Evolutionary conservation across 2,797 vertebrate species (phyloP), one percentile per base, ranked within the genome.

Genomic region (Urophycis tenuis): DNA sequence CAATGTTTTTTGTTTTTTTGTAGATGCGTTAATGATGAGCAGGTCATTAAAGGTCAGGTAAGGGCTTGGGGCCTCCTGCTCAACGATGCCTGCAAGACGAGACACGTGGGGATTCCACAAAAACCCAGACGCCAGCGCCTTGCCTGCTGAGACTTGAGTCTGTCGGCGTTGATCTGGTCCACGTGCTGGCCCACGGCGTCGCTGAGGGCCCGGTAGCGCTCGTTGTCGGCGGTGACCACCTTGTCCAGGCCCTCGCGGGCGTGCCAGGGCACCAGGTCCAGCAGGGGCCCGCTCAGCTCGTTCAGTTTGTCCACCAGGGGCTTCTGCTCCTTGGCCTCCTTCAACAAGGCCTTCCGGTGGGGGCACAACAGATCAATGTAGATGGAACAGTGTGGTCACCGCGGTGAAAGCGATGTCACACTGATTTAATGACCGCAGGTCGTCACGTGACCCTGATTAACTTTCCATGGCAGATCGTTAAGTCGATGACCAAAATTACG

Each of bases 231-330:
- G 0, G 93, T 94, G 80, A 99, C 93, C 88, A 96, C 91, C 83
- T 94, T 96, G 90, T 98, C 96, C 19, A 99, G 94, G 2, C 95
- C 94, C 87, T 97, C 97, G 72, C 97, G 92, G 0, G 95, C 95
- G 82, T 97, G 94, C 98, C 98, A 99, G 0, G 98, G 98, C 69
- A 99, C 96, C 80, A 99, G 91, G 79, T 99, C 97, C 88, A 98
- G 87, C 49, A 99, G 94, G 36, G 95, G 94, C 41, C 91, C 88
- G 89, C 96, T 96, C 75, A 96, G 90, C 83, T 98, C 96, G 79
- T 99, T 99, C 77, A 99, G 88, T 30, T 93, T 93, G 85, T 98
- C 96, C 84, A 99, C 70, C 74, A 92, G 87, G 35, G 90, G 82
- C 88, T 94, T 97, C 84, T 92, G 93, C 39, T 89, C 92, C 88